Evolutionary conservation across 2,888 invertebrate genomes (phyloP), one percentile per base, ranked within the genome.

Genomic region (Frankliniella fusca): DNA sequence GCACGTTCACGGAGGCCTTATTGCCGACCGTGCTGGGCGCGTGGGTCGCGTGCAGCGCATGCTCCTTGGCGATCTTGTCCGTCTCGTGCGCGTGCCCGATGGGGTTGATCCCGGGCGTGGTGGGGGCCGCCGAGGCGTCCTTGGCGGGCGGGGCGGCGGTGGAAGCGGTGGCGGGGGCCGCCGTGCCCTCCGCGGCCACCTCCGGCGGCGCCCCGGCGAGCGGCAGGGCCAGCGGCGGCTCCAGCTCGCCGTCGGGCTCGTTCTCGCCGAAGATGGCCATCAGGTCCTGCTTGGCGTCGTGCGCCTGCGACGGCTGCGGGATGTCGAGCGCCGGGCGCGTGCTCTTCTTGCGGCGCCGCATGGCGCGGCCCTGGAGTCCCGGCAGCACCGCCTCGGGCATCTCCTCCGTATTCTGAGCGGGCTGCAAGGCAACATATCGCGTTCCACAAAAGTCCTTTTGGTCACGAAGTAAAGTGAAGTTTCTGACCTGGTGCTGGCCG

Each of bases 211-310:
- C 70, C 11, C 23, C 70, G 23, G 27, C 70, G 11, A 76, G 70
- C 23, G 70, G 70, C 70, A 76, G 70, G 11, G 70, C 70, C 70
- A 76, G 70, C 27, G 70, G 70, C 23, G 70, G 70, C 70, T 76
- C 70, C 11, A 27, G 70, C 70, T 76, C 70, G 27, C 70, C 70
- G 70, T 76, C 70, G 11, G 70, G 70, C 70, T 76, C 70, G 27
- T 23, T 9, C 70, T 76, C 70, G 70, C 70, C 70, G 70, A 76
- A 76, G 70, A 76, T 23, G 23, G 23, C 12, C 23, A 27, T 27
- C 27, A 76, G 70, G 70, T 76, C 70, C 70, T 76, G 70, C 70
- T 76, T 76, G 70, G 70, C 70, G 70, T 23, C 70, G 70, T 76
- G 70, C 27, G 70, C n/a, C 70, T 27, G 23, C 23, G 70, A 7